Evolutionary conservation across 1,140 invertebrate species (phyloP).

Genomic region (Epicauta chinensis): DNA sequence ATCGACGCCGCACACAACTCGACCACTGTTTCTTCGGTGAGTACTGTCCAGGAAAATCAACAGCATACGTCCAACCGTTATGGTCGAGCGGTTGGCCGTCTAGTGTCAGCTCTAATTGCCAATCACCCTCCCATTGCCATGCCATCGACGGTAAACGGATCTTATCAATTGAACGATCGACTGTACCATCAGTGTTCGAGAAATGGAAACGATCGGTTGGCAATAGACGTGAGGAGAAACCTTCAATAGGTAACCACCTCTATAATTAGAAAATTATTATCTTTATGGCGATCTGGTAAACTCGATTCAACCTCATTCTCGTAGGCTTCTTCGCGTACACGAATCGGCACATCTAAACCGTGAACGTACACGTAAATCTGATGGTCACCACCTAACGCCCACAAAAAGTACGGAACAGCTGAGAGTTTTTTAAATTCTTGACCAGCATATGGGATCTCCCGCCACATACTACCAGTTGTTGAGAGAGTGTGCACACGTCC

Average conservation of each 20-base stretch:
- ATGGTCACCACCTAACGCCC: constrained; percentile 87
- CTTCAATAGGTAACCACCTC: constrained; percentile 85
- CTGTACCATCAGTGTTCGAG: constrained; percentile 75
- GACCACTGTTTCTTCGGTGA: constrained; percentile 79
- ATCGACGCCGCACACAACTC: constrained; percentile 81
- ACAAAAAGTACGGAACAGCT: constrained; percentile 74
- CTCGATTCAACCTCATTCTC: constrained; percentile 73
- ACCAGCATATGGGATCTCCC: constrained; percentile 75
- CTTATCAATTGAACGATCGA: constrained; percentile 68
- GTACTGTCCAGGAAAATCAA: constrained; percentile 87
- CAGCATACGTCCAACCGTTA: constrained; percentile 91
- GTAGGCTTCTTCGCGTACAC: constrained; percentile 83
- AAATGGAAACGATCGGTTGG: constrained; percentile 82
- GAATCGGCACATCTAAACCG: constrained; percentile 80
- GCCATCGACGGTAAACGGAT: constrained; percentile 83
- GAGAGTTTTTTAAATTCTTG: constrained; percentile 83
- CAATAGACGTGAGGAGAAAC: constrained; percentile 72
- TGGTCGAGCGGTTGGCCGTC: constrained; percentile 80
- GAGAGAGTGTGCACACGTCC: constrained; percentile 77
- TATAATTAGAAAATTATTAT: constrained; percentile 39
- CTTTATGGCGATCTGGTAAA: background rate
- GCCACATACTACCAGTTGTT: constrained; percentile 71
- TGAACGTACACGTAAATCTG: constrained; percentile 88
- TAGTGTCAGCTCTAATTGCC: constrained; percentile 81
- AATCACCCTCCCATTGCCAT: constrained; percentile 92